Base-by-base conservation (phyloP, 2,888 invertebrate genomes). In the Thymelicus lineola region DNA sequence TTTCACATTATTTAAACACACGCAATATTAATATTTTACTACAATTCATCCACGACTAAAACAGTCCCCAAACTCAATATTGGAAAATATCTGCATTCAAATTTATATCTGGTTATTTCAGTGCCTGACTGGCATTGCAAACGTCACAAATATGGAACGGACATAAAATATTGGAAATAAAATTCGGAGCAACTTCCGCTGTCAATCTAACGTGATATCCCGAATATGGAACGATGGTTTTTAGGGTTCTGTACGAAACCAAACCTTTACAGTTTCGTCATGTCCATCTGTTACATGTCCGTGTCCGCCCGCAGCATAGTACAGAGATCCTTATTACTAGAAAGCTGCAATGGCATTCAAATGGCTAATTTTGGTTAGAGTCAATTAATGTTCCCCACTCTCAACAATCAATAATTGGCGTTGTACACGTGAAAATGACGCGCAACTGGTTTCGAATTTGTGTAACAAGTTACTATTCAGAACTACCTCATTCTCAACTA, bases 111-210 rank as follows among this genome's bases (percentile, higher is more conserved):
- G 58, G 58, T 58, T 20, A 20, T 53, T 66, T 58, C 35, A 48
- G 55, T 46, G 57, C 57, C 14, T 55, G 57, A 66, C 48, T 36
- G 58, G 17, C 46, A 15, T 36, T 48, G 48, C 38, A 20, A 36
- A n/a, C 36, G n/a, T 35, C 38, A 50, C 59, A 59, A 66, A 66
- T 66, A 38, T 50, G 12, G 66, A 66, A 60, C 20, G 50, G 50
- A 50, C 66, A 20, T 66, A 38, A 66, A 66, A 60, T 60, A 59
- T 59, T 36, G 48, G 20, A 59, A 59, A 59, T 59, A 66, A 66
- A 66, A 50, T 38, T 66, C 48, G 57, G 38, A 35, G 36, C 50
- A 50, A 38, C 38, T 57, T 57, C 57, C 35, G 7, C 36, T 46
- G 66, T 59, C 66, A 66, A 59, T 66, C 50, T 36, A 50, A 20